These are phyloP conservation scores for Shinisaurus crocodilurus DNA, from an alignment of 2,113 vertebrate species.

Conservation along the genomic window DNA sequence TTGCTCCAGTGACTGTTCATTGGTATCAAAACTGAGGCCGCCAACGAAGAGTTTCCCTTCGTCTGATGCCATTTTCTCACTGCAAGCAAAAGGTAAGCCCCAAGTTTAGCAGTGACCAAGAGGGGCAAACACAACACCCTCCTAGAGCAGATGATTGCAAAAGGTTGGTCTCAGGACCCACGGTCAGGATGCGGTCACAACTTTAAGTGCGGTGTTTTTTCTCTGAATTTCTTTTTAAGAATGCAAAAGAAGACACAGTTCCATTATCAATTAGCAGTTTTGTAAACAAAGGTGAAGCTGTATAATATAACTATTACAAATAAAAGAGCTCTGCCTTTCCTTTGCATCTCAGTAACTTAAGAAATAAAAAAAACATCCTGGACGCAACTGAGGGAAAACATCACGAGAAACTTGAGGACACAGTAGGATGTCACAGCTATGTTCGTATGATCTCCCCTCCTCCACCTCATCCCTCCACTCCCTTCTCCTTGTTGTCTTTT, in stretches of 20 bases:
- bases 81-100: conserved; percentile 29
- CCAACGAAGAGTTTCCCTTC: conserved; percentile 97
- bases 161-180: background rate
- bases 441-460: too few species aligned
- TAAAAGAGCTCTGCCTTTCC: background rate
- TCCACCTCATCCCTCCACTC: too few species aligned
- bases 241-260: too few species aligned
- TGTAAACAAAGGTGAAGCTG: background rate
- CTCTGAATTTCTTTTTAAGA: too few species aligned
- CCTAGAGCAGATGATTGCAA: background rate
- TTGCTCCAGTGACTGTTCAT: conserved; percentile 89
- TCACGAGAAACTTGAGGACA: too few species aligned
- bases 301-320: background rate
- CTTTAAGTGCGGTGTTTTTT: background rate
- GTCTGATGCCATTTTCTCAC: conserved; percentile 87
- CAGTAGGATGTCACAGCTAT: too few species aligned
- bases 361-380: background rate
- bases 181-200: background rate
- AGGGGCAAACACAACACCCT: fast-evolving
- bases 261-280: too few species aligned
- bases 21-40: conserved; percentile 95
- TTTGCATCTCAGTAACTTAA: background rate
- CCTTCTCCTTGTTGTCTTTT: too few species aligned
- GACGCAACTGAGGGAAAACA: too few species aligned
- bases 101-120: too few species aligned